Evolutionary conservation across 2,888 invertebrate genomes (phyloP), one percentile per base, ranked within the genome.

Genomic region (Drosophila mettleri): DNA sequence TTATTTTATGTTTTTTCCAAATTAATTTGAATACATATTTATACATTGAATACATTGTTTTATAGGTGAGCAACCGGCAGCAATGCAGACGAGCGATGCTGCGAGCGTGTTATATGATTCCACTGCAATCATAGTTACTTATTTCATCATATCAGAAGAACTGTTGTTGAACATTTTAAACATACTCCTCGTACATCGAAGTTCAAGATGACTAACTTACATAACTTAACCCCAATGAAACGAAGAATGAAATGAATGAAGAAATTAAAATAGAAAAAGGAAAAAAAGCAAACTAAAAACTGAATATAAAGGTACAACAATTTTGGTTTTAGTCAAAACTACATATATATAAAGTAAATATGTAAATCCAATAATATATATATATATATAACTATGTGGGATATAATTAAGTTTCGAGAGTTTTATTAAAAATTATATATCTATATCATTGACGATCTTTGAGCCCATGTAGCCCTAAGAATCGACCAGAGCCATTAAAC

Each of bases 11-110:
- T 6, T 24, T 2, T 24, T 0, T 9, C 18, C 3, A 41, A n/a
- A 0, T 48, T 59, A 9, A 43, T 52, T 63, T 69, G 45, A 6
- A 57, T 53, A 67, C 64, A 0, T 33, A 7, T 60, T 36, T 8
- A 0, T 24, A 14, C 7, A 12, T 39, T 18, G n/a, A n/a, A n/a
- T n/a, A n/a, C n/a, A n/a, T 7, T 51, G 34, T 9, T 6, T 58
- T 53, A 24, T 61, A 96, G 97, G 96, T 73, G 96, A 97, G 92
- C 96, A 96, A 92, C 96, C 96, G 69, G 96, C 96, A 62, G 96
- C 97, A 36, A 96, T 97, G 96, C 96, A 97, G 93, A 95, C 95
- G 3, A 95, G 95, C 92, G 93, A 93, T 92, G 93, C 93, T 92
- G 93, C 93, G 43, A 93, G 93, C 54, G 78, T 74, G 59, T 69